Evolutionary conservation across 1,140 invertebrate genomes (phyloP).

Genomic region (Zaprionus tsacasi): DNA sequence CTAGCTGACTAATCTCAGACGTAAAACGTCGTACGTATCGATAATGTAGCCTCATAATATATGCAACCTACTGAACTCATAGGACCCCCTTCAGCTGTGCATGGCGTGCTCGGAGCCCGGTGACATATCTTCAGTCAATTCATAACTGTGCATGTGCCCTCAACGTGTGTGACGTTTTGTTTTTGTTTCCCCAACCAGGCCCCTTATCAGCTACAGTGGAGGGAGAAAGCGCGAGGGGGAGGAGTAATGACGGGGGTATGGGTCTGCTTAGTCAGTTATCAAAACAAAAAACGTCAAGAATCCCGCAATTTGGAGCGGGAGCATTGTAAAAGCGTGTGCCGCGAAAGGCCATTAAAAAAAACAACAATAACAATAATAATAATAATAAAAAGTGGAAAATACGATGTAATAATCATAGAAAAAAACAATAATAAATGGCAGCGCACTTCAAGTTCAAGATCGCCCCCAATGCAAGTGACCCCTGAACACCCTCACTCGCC

Average conservation of each 20-base stretch:
- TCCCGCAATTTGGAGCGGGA: constrained; percentile 50
- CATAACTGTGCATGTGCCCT: constrained; percentile 45
- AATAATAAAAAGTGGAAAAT: constrained; percentile 16
- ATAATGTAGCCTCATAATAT: not conserved
- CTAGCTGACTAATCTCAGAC: not conserved
- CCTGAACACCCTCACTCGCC: not conserved
- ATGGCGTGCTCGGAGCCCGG: constrained; percentile 9
- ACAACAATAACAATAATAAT: constrained; percentile 46
- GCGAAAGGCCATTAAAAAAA: constrained; percentile 45
- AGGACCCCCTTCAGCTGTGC: constrained; percentile 5
- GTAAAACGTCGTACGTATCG: not conserved
- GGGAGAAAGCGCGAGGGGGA: not conserved
- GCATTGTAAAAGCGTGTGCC: constrained; percentile 50
- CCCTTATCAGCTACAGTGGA: constrained; percentile 29
- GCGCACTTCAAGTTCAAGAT: constrained; percentile 61
- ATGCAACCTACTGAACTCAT: not conserved
- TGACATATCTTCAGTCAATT: constrained; percentile 23
- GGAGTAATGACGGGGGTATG: not conserved
- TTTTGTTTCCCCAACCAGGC: constrained; percentile 17
- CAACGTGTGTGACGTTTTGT: constrained; percentile 63
- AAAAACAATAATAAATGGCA: constrained; percentile 22
- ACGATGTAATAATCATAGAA: constrained; percentile 28
- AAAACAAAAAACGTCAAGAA: constrained; percentile 60
- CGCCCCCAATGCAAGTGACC: constrained; percentile 2
- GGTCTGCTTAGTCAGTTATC: constrained; percentile 50